A percentile compares a stretch with the other conserved stretches of the same genome.
Conservation (phyloP, 1,140 invertebrate genomes). For the fruit fly (Drosophila melanogaster) region DNA sequence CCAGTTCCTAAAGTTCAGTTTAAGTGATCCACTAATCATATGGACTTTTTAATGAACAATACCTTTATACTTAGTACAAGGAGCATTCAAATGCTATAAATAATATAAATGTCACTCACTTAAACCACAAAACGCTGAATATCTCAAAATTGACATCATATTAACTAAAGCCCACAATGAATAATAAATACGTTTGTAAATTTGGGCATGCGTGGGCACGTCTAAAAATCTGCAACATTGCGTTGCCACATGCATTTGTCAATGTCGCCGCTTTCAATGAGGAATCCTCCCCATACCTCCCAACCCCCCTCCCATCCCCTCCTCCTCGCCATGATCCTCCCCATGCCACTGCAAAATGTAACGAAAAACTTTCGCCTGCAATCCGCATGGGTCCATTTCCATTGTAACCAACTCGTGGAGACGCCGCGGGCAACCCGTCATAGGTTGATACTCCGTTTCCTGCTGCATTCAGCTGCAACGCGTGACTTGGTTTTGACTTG, state of each 20-base stretch:
- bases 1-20: conserved; percentile 36
- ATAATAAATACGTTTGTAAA: conserved; percentile 33
- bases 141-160: too few species aligned
- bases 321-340: conserved; percentile 24
- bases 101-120: too few species aligned
- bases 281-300: conserved; percentile 28
- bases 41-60: background rate
- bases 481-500: conserved; percentile 71
- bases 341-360: conserved; percentile 33
- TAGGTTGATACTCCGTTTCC: conserved; percentile 58
- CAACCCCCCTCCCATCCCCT: conserved; percentile 21
- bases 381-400: conserved; percentile 59
- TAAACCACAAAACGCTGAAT: too few species aligned
- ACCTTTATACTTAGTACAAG: background rate
- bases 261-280: conserved; percentile 65
- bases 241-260: conserved; percentile 75
- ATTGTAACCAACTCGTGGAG: conserved; percentile 61
- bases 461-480: conserved; percentile 52
- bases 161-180: background rate
- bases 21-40: conserved; percentile 6
- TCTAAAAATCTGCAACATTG: conserved; percentile 38
- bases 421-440: conserved; percentile 64
- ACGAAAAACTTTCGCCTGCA: conserved; percentile 74
- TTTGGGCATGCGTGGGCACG: conserved; percentile 67
- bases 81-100: too few species aligned